Percentiles rank a stretch among this genome's conserved stretches.
Evolutionary conservation across 2,888 invertebrate species (phyloP).

Genomic region (Hydropsyche betteni): DNA sequence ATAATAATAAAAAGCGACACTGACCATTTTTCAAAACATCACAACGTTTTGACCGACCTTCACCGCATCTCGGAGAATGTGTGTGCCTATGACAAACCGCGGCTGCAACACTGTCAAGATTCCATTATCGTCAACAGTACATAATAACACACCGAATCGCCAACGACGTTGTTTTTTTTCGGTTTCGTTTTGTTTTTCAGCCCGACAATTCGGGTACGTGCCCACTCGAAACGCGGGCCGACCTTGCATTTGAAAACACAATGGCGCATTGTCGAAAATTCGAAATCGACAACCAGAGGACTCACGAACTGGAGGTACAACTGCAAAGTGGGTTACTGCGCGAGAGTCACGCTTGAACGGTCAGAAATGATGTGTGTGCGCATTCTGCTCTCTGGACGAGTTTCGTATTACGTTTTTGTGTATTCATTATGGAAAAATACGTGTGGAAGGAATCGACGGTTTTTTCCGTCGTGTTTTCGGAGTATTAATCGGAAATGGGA

Average conservation of each 20-base stretch:
- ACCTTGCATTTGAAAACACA: conserved; percentile 39
- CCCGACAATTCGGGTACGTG: conserved; percentile 2
- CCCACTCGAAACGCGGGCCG: conserved; percentile 9
- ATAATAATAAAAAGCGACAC: too few species aligned
- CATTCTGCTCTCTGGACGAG: neutral
- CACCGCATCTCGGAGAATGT: neutral
- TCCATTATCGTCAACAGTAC: too few species aligned
- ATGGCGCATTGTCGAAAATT: conserved; percentile 34
- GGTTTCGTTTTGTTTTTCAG: too few species aligned
- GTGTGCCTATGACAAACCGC: neutral
- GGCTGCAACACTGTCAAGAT: neutral
- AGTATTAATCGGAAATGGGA: too few species aligned
- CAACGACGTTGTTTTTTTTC: too few species aligned
- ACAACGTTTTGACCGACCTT: conserved; percentile 18
- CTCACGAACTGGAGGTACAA: conserved; percentile 17
- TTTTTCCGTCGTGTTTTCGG: too few species aligned
- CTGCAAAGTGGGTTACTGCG: conserved; percentile 45
- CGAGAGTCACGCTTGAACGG: conserved; percentile 48
- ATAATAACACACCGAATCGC: too few species aligned
- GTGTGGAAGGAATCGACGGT: too few species aligned
- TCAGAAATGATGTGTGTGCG: conserved; percentile 46
- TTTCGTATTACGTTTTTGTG: neutral
- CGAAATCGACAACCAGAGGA: conserved; percentile 21
- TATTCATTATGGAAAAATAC: neutral
- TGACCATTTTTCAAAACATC: conserved; percentile 20